A percentile compares a stretch with the other conserved stretches of the same genome.
Evolutionary conservation across 2,113 vertebrate species (phyloP).

Genomic region (Gobiocypris rarus): DNA sequence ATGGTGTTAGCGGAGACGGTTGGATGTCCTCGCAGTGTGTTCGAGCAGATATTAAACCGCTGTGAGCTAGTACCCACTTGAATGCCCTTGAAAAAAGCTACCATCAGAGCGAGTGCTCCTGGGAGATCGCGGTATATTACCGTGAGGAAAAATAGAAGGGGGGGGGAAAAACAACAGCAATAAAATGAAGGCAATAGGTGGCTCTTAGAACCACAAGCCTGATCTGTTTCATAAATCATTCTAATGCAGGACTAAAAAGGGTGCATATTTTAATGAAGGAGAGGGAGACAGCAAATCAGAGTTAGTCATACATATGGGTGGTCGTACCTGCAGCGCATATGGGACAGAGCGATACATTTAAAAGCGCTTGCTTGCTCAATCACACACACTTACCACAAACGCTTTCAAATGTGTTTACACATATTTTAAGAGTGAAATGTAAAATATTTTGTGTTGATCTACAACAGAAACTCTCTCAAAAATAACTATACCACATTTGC

Average conservation of each 20-base stretch:
- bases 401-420: neutral
- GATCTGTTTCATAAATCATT: slow-evolving; percentile 76
- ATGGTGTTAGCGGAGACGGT: slow-evolving; percentile 11
- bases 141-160: slow-evolving; percentile 55
- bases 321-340: neutral
- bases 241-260: slow-evolving; percentile 73
- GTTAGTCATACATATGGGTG: slow-evolving; percentile 27
- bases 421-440: neutral
- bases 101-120: slow-evolving; percentile 64
- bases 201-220: slow-evolving; percentile 65
- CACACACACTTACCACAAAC: neutral
- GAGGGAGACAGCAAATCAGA: slow-evolving; percentile 50
- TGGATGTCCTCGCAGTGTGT: slow-evolving; percentile 21
- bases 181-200: slow-evolving; percentile 69
- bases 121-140: slow-evolving; percentile 73
- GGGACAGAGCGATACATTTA: neutral
- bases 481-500: no score
- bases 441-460: neutral
- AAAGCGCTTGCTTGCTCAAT: neutral
- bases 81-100: slow-evolving; percentile 73
- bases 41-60: slow-evolving; percentile 54
- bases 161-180: slow-evolving; percentile 71
- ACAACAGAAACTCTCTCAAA: neutral
- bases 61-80: slow-evolving; percentile 53
- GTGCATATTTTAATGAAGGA: slow-evolving; percentile 73